Evolutionary conservation across 2,888 invertebrate genomes (phyloP).

Genomic region (Drosophila paranaensis): DNA sequence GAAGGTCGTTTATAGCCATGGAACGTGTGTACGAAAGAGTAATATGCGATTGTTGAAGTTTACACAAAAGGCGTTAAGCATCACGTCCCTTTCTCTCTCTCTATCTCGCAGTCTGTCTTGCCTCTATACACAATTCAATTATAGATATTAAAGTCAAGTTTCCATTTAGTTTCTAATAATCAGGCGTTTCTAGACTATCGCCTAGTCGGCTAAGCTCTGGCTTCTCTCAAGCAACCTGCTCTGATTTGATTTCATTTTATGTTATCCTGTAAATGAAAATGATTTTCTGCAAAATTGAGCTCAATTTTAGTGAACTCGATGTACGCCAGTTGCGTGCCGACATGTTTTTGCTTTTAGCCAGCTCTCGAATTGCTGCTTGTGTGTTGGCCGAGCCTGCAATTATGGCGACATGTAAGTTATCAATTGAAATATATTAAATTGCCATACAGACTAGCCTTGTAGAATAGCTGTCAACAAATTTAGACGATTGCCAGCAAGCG

Average conservation of each 20-base stretch:
- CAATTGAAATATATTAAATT: conserved; percentile 5
- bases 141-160: neutral
- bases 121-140: neutral
- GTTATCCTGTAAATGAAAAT: conserved; percentile 43
- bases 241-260: neutral
- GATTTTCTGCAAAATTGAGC: conserved; percentile 52
- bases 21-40: neutral
- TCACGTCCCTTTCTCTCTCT: too few species aligned
- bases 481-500: neutral
- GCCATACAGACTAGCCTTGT: too few species aligned
- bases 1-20: neutral
- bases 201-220: neutral
- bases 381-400: neutral
- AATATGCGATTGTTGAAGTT: neutral
- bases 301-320: conserved; percentile 43
- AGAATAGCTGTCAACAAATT: neutral
- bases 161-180: neutral
- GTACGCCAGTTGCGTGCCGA: conserved; percentile 41
- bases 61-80: neutral
- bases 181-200: neutral
- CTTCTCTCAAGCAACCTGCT: neutral
- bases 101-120: neutral
- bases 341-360: conserved; percentile 46
- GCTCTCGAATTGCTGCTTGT: conserved; percentile 19
- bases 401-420: neutral